A percentile compares a stretch with the other conserved stretches of the same genome.
These are phyloP conservation scores for Macropodus opercularis DNA, from an alignment of 2,797 vertebrate species.

Conservation along the genomic window DNA sequence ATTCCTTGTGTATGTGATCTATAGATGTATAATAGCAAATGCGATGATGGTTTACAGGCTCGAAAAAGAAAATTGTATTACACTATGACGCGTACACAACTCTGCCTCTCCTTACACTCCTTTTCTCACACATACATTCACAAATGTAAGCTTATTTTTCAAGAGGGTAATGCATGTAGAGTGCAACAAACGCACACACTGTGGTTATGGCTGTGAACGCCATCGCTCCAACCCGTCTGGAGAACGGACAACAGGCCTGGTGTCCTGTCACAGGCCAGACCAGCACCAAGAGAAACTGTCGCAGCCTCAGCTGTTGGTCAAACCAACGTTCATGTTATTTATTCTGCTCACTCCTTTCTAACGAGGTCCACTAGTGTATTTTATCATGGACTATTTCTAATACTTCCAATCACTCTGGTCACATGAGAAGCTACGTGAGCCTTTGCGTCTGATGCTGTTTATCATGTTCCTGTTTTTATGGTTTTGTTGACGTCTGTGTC, in stretches of 20 bases:
- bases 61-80: conserved; percentile 29
- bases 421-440: conserved; percentile 24
- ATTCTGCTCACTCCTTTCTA: conserved; percentile 65
- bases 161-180: conserved; percentile 44
- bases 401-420: conserved; percentile 62
- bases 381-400: conserved; percentile 57
- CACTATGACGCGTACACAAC: conserved; percentile 44
- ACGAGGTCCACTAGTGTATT: conserved; percentile 35
- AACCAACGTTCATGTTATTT: conserved; percentile 73
- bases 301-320: conserved; percentile 43
- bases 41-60: conserved; percentile 58
- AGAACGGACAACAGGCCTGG: conserved; percentile 12
- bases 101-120: conserved; percentile 27
- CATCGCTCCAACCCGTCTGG: conserved; percentile 8
- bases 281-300: conserved; percentile 58
- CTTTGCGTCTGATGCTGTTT: conserved; percentile 42
- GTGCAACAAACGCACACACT: conserved; percentile 36
- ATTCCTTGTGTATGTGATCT: conserved; percentile 50
- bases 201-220: conserved; percentile 20
- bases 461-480: conserved; percentile 60
- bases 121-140: conserved; percentile 10
- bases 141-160: conserved; percentile 34
- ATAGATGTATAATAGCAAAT: conserved; percentile 55
- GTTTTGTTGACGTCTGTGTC: conserved; percentile 60
- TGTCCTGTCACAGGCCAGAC: conserved; percentile 30